Conservation (phyloP, 2,113 vertebrate species). For the Epinephelus cyanopodus region DNA sequence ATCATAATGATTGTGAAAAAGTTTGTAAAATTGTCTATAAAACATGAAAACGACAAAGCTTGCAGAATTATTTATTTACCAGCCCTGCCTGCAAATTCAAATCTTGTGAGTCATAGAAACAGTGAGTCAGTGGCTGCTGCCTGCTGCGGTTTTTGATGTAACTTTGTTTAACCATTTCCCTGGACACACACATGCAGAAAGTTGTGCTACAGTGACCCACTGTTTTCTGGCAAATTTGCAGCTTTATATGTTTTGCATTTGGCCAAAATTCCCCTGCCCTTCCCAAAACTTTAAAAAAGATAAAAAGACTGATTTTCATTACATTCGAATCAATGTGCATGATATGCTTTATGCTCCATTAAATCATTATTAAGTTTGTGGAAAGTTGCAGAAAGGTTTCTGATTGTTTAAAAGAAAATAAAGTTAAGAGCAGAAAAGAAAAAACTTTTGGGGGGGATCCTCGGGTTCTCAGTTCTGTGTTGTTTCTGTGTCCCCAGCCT, state of each 20-base stretch:
- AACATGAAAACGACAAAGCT: not conserved
- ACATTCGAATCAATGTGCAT: not conserved
- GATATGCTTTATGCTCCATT: not conserved
- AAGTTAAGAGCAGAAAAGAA: not conserved
- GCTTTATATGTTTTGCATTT: not conserved
- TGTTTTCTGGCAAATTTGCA: not conserved
- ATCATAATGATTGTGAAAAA: not conserved
- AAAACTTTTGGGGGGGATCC: too few species aligned
- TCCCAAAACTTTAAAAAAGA: not conserved
- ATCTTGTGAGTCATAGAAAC: conserved; percentile 70
- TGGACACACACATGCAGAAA: conserved; percentile 7
- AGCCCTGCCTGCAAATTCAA: conserved; percentile 47
- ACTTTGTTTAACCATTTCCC: conserved; percentile 48
- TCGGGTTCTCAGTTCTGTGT: not conserved
- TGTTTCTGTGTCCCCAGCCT: not conserved
- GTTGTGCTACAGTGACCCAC: not conserved
- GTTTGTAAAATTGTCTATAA: not conserved
- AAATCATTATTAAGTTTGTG: not conserved
- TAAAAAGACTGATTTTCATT: not conserved
- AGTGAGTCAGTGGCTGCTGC: conserved; percentile 62
- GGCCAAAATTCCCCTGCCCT: not conserved
- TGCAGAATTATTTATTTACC: not conserved
- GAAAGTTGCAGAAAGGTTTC: not conserved
- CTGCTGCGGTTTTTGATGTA: conserved; percentile 53
- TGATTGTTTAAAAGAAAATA: not conserved